phyloP scores from a whole-genome alignment of 2,113 vertebrate species.

The Mystacornis crossleyi region DNA sequence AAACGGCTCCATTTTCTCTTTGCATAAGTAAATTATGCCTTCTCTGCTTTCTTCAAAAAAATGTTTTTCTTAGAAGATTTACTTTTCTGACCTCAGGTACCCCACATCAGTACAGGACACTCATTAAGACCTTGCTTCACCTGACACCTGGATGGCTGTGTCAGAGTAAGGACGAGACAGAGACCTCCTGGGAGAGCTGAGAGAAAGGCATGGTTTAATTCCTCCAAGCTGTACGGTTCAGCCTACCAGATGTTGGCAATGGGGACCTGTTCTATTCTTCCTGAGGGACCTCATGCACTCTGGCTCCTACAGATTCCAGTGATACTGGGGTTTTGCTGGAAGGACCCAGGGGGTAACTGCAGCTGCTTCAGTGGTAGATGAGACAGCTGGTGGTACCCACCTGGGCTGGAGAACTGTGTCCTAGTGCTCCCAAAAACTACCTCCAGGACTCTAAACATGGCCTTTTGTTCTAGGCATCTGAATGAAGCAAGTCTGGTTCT shows the following conservation, averaged over 20 bases:
- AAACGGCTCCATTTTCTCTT: not conserved
- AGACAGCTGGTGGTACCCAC: not conserved
- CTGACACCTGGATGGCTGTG: not conserved
- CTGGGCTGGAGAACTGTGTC: not conserved
- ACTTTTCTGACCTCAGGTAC: not conserved
- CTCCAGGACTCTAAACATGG: not conserved
- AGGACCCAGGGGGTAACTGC: not conserved
- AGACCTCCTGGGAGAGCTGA: not conserved
- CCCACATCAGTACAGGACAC: not conserved
- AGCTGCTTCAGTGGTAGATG: not conserved
- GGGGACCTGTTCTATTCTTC: not conserved
- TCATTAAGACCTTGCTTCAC: not conserved
- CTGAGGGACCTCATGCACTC: not conserved
- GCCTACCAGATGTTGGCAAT: not conserved
- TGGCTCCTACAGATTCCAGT: not conserved
- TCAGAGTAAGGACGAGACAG: not conserved
- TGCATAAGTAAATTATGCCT: not conserved
- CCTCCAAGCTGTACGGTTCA: not conserved
- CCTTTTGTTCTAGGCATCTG: not conserved
- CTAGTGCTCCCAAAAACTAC: not conserved
- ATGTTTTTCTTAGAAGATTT: not conserved
- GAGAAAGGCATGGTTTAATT: not conserved
- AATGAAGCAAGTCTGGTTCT: not conserved
- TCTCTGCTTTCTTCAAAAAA: not conserved
- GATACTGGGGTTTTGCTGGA: not conserved